Evolutionary conservation across 2,113 vertebrate species (phyloP), one percentile per base, ranked within the genome.

Genomic region (Menura novaehollandiae): DNA sequence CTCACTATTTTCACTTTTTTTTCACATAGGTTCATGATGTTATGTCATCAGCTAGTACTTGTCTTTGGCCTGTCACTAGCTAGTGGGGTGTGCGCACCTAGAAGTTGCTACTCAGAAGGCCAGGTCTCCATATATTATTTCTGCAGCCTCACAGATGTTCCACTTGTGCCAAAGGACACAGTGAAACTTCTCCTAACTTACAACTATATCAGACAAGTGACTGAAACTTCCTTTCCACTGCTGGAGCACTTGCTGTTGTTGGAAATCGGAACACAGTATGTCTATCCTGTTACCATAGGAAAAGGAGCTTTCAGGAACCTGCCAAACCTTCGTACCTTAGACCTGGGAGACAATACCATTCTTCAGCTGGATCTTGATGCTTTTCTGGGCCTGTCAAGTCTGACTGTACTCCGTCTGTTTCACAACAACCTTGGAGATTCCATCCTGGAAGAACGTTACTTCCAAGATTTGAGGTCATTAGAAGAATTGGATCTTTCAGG

Each of bases 291-390:
- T 11, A 75, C 82, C 22, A 95, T 99, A 43, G 96, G 94, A 81
- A 98, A 96, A 86, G 97, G 98, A 46, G 97, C 99, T 6, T 99
- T 99, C 96, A 97, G 94, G 78, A 96, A 98, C 64, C 94, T 99
- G 90, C 97, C 97, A 52, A 98, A 97, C 15, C 95, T 99, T 76
- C 71, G 7, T 20, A 1, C 73, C 58, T 96, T 99, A 72, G 97
- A 99, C 62, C 96, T 99, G 23, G 98, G 97, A 12, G 2, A 0
- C 14, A 99, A 97, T 63, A 10, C 0, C 1, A 47, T 96, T 15
- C 96, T 98, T 26, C 85, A 91, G 2, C 77, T 99, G 90, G 98
- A 99, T 75, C 97, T 94, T 1, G 97, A 98, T 35, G 98, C 98
- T 32, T 99, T 99, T 82, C 94, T 95, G 33, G 98, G 98, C n/a